Percentiles rank a stretch among this genome's conserved stretches.
Conservation (phyloP, 2,113 vertebrate genomes). For the Clinocottus analis region DNA sequence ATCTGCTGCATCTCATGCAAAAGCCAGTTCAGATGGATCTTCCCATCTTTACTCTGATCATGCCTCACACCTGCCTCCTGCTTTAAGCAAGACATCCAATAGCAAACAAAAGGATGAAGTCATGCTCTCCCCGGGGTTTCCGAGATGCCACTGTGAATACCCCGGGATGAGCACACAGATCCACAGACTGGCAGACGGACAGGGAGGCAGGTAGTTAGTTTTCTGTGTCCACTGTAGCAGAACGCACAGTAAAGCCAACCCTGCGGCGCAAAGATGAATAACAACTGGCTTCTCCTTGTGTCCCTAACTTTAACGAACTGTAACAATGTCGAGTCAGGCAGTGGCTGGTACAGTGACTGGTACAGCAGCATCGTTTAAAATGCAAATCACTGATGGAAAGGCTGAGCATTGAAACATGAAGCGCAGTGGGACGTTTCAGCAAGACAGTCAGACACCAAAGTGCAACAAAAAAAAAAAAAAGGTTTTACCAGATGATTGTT, state of each 20-base stretch:
- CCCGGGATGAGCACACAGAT: conserved; percentile 26
- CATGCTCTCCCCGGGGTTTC: conserved; percentile 45
- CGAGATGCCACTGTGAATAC: conserved; percentile 26
- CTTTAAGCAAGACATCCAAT: conserved; percentile 36
- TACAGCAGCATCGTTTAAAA: background rate
- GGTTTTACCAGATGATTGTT: background rate
- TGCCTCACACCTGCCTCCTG: conserved; percentile 20
- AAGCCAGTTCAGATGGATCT: background rate
- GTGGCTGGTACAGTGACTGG: background rate
- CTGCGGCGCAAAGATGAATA: conserved; percentile 22
- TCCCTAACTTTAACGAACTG: conserved; percentile 53
- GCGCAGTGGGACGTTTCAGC: conserved; percentile 21
- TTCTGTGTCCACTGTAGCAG: conserved; percentile 19
- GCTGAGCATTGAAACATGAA: background rate
- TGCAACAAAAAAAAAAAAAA: background rate
- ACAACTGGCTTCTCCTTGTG: conserved; percentile 17
- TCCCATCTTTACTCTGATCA: conserved; percentile 2
- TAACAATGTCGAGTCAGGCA: conserved; percentile 26
- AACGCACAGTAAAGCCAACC: conserved; percentile 16
- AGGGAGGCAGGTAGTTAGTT: conserved; percentile 11
- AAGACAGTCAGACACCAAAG: background rate
- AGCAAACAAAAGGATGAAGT: conserved; percentile 59
- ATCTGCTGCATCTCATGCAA: background rate
- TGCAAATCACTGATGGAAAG: background rate
- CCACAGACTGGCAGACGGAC: conserved; percentile 19